Base-by-base conservation (phyloP, 2,797 vertebrate genomes). In the Lerista edwardsae region DNA sequence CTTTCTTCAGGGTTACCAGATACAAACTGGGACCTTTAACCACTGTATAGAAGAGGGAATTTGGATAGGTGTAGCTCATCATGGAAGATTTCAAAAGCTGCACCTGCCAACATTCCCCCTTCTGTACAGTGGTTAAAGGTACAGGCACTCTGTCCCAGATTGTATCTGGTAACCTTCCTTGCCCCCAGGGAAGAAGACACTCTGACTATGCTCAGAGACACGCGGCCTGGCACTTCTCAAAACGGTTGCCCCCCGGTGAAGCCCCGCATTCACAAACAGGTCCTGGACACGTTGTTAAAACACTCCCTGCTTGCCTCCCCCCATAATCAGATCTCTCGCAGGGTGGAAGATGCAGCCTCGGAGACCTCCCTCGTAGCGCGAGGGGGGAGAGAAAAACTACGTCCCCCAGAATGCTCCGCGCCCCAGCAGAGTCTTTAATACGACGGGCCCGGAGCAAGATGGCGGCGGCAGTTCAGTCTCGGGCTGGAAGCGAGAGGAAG, bases 241-340 rank as follows among this genome's bases (percentile, higher is more conserved):
- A 23, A 9, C 39, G 12, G 39, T 6, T 41, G 23, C 25, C 71
- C 41, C 27, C 62, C n/a, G 27, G 3, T 29, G 27, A n/a, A 17
- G 6, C 59, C 59, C 8, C 47, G 6, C 47, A 47, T 2, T 47
- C 47, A 4, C n/a, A 34, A 14, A 34, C 65, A 69, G 67, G 8
- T 61, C 59, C 59, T 61, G 23, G 23, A 7, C 23, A n/a, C n/a
- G n/a, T n/a, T n/a, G n/a, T n/a, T n/a, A n/a, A 90, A 2, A 74
- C 75, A 69, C 81, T 41, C 68, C 81, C 34, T 85, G 51, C 59
- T 74, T 67, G 75, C 80, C 89, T 67, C 31, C 81, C n/a, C 65
- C 79, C 87, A 78, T 89, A 88, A 93, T 88, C 89, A 87, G 87
- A 78, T 79, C 67, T 87, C 85, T 75, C 47, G 55, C 75, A 1